Evolutionary conservation across 2,113 vertebrate species (phyloP), one percentile per base, ranked within the genome.

Genomic region (Cheirogaleus medius): DNA sequence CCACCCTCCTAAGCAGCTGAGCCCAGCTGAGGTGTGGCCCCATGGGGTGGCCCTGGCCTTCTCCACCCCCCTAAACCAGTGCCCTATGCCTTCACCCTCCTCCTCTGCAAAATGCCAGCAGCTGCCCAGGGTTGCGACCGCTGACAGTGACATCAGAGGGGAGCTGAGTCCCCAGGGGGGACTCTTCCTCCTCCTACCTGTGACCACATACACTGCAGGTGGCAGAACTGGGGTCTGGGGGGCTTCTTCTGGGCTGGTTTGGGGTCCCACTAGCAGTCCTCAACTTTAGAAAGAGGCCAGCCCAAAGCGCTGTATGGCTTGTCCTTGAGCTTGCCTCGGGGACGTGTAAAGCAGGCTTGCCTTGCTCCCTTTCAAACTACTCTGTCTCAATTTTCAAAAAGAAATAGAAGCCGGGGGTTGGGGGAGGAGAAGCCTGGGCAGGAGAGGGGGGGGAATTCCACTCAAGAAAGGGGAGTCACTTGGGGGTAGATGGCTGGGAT

Each of bases 1-100:
- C 97, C 39, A 58, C 82, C 68, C 78, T 95, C 54, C 68, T 80
- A 29, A n/a, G 71, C 74, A 25, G 90, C 93, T 18, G 0, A 13
- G 86, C 49, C 12, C 6, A 21, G 42, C 49, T 25, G 87, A 60
- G 58, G 37, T 17, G 60, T 17, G 3, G 44, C 64, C 92, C 92
- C 27, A 37, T 49, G 34, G 87, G 60, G 80, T 15, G 58, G 94
- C 21, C 0, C 39, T n/a, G 4, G 4, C 0, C 18, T 37, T 29
- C 47, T 17, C 74, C 34, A 21, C 18, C 42, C 71, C 60, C 32
- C 58, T 0, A 39, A 21, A 76, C 32, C 69, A 8, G 63, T 3
- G 6, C 0, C 6, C 81, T 60, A 54, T 74, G 25, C 76, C 89
- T 88, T 74, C 64, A 21, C n/a, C 32, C 58, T 20, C 95, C 18